Base-by-base conservation (phyloP, 2,113 vertebrate species). In the Nesoenas mayeri region DNA sequence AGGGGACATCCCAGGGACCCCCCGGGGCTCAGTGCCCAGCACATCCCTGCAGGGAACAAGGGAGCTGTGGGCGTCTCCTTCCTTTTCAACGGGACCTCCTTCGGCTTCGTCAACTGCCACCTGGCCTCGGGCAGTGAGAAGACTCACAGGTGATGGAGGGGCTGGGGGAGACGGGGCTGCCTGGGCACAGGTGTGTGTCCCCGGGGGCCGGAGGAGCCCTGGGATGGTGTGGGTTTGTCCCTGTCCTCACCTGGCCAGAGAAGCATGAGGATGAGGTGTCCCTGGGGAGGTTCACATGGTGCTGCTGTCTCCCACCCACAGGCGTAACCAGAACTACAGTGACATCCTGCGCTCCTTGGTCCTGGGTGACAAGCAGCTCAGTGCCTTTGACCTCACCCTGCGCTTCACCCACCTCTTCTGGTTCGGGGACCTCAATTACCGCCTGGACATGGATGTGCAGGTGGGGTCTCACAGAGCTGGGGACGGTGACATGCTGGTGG, bases 51-150 rank as follows among this genome's bases (percentile, higher is more conserved):
- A 99, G 99, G 99, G 47, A 98, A 98, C 95, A 99, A 99, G 66
- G 99, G 99, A 40, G 98, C 98, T 1, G 98, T 99, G 47, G 99
- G 99, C 0, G 91, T 99, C 66, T 99, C 98, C 38, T 97, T 99
- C 93, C 97, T 98, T 32, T 98, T 99, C 86, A 98, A 96, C 1
- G 98, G 98, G 28, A 99, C 98, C 2, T 98, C 99, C 22, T 98
- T 99, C 2, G 98, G 99, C 22, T 99, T 99, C 31, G 91, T 99
- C n/a, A 99, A 99, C 96, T 99, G 98, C 77, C 99, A 99, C 94
- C 97, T 99, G 96, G 98, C 98, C 62, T 99, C 99, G 2, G 98
- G 99, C 85, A 98, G 97, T 7, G 98, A 99, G 83, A 99, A 99
- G 92, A 98, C 98, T 26, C 93, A 98, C n/a, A 99, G 98, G 99